These are phyloP conservation scores for Marcusenius ussheri DNA, from an alignment of 2,113 vertebrate species.

Conservation along the genomic window DNA sequence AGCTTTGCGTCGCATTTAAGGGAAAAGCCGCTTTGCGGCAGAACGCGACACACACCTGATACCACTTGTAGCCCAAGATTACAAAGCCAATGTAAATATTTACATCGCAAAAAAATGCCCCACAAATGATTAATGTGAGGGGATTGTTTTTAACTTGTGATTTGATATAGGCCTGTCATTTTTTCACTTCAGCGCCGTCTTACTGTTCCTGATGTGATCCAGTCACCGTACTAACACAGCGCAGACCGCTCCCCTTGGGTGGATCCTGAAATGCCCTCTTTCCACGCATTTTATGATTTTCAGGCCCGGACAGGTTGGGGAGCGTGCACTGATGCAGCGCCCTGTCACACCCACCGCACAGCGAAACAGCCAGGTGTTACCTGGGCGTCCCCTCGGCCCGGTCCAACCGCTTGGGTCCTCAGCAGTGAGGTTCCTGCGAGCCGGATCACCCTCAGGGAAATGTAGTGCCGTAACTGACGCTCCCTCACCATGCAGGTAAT, in stretches of 20 bases:
- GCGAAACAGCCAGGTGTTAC: neutral
- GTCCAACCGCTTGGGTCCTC: too few relatives aligned
- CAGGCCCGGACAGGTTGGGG: too few relatives aligned
- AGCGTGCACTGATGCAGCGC: too few relatives aligned
- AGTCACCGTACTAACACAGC: neutral
- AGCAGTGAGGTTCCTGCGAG: too few relatives aligned
- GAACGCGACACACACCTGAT: neutral
- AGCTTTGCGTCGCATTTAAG: neutral
- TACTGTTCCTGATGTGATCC: neutral
- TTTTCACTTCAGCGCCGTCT: neutral
- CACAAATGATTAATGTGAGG: neutral
- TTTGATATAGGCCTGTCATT: neutral
- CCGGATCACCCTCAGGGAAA: too few relatives aligned
- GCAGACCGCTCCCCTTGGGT: neutral
- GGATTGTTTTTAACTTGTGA: neutral
- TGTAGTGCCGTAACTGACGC: too few relatives aligned
- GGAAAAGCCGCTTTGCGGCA: neutral
- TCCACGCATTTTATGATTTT: neutral
- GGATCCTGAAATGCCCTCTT: neutral
- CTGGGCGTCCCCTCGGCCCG: too few relatives aligned
- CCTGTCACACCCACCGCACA: too few relatives aligned
- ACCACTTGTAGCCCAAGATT: neutral
- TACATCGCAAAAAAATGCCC: neutral
- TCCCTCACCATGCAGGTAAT: too few relatives aligned
- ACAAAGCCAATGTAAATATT: neutral